Evolutionary conservation across 2,113 vertebrate genomes (phyloP), one percentile per base, ranked within the genome.

Genomic region (Engraulis encrasicolus): DNA sequence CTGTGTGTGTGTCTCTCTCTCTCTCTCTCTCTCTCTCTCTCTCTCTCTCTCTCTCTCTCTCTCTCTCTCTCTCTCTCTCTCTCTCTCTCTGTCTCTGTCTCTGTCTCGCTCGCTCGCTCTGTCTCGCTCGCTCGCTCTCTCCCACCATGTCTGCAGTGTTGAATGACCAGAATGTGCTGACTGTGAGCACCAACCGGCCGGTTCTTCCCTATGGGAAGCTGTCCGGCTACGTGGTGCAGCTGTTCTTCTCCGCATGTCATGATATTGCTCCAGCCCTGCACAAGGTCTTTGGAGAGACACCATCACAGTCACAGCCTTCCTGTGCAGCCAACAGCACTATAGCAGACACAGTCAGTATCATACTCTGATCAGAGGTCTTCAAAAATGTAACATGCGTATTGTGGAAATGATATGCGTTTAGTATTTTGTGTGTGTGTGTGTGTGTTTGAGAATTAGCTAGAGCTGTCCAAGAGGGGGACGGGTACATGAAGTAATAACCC

Each of bases 241-340:
- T 99, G 85, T 86, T 82, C 80, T 99, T 99, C 86, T 92, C 88
- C 74, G 37, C 85, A 0, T 79, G 95, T 20, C 91, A 95, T 86
- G 91, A 94, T 31, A 87, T 94, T 54, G 82, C 91, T 66, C 88
- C 82, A 49, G 84, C 91, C 19, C 89, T 95, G 6, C 61, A 18
- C 17, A 93, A 85, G 80, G 92, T 96, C 50, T 92, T 96, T 79
- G 94, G 92, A 88, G 89, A 92, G 20, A 91, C 95, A n/a, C 91
- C n/a, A n/a, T n/a, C 88, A 85, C 79, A 92, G 50, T 85, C 40
- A n/a, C 40, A 9, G 40, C 9, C 40, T 9, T 5, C 40, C 40
- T 5, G 4, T 9, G 3, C 3, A 45, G 40, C 40, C 40, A 45
- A 45, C n/a, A n/a, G n/a, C n/a, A n/a, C n/a, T n/a, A 45, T 45